Evolutionary conservation across 2,888 invertebrate species (phyloP).

Genomic region (Clitarchus hookeri): DNA sequence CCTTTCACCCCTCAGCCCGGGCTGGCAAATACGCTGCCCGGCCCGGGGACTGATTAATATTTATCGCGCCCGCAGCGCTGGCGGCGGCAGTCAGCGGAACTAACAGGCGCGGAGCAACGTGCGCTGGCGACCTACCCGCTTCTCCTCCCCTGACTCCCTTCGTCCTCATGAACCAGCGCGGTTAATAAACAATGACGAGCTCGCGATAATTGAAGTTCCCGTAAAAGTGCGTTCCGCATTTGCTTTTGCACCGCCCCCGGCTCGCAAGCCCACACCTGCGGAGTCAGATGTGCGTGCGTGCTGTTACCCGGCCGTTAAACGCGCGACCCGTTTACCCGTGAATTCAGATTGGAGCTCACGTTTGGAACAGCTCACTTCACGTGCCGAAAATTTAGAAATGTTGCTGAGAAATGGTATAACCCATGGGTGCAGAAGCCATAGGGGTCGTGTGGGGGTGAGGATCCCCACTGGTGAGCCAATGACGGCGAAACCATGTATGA

Average conservation of each 20-base stretch:
- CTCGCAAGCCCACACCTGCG: neutral
- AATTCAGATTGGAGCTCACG: no score
- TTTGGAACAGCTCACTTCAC: no score
- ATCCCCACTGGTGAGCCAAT: no score
- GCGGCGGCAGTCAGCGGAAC: slow-evolving; percentile 1
- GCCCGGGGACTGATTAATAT: slow-evolving; percentile 10
- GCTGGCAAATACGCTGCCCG: neutral
- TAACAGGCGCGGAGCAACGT: neutral
- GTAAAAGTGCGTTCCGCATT: neutral
- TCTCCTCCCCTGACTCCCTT: neutral
- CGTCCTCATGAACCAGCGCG: neutral
- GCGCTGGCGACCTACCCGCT: neutral
- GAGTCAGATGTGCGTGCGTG: no score
- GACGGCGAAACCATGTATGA: no score
- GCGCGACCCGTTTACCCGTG: no score
- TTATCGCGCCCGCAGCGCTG: slow-evolving; percentile 10
- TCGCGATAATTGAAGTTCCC: neutral
- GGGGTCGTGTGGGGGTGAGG: no score
- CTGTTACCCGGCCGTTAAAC: no score
- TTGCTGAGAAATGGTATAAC: no score
- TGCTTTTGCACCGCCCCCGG: neutral
- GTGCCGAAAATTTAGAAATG: no score
- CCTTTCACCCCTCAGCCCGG: neutral
- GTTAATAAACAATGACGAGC: neutral
- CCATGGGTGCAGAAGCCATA: no score